A percentile compares a stretch with the other conserved stretches of the same genome.
Conservation (phyloP, 2,113 vertebrate genomes). For the Euleptes europaea region DNA sequence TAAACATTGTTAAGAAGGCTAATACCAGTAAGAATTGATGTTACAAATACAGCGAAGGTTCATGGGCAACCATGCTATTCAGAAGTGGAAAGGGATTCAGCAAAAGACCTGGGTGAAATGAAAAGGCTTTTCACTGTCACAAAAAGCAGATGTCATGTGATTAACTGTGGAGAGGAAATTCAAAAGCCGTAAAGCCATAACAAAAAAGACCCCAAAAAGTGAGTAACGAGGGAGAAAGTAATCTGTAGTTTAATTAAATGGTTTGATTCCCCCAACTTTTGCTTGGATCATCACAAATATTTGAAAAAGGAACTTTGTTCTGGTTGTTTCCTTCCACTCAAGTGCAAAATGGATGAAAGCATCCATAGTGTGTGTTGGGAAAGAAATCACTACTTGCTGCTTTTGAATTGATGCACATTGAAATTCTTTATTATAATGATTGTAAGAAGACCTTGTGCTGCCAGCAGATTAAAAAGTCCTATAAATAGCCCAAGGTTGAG, state of each 20-base stretch:
- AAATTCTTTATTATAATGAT: background rate
- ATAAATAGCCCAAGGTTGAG: background rate
- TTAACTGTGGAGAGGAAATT: too few species aligned
- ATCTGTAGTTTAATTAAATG: background rate
- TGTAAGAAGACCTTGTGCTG: slow-evolving; percentile 19
- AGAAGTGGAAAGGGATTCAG: too few species aligned
- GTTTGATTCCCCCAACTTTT: background rate
- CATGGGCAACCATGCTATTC: too few species aligned
- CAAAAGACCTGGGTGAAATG: too few species aligned
- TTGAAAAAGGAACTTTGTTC: background rate
- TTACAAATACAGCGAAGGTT: too few species aligned
- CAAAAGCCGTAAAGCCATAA: too few species aligned
- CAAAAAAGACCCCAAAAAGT: too few species aligned
- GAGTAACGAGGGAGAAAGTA: background rate
- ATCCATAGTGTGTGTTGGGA: slow-evolving; percentile 1
- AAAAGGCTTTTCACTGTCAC: too few species aligned
- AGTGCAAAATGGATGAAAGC: slow-evolving; percentile 3
- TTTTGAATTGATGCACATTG: background rate
- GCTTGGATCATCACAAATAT: background rate
- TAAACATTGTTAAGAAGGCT: too few species aligned
- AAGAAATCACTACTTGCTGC: background rate
- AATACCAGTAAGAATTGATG: too few species aligned
- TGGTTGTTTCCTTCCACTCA: background rate
- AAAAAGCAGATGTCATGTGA: too few species aligned
- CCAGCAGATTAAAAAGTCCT: background rate